Percentiles rank a stretch among this genome's conserved stretches.
Conservation (phyloP, 2,113 vertebrate species). For the Narcine bancroftii region DNA sequence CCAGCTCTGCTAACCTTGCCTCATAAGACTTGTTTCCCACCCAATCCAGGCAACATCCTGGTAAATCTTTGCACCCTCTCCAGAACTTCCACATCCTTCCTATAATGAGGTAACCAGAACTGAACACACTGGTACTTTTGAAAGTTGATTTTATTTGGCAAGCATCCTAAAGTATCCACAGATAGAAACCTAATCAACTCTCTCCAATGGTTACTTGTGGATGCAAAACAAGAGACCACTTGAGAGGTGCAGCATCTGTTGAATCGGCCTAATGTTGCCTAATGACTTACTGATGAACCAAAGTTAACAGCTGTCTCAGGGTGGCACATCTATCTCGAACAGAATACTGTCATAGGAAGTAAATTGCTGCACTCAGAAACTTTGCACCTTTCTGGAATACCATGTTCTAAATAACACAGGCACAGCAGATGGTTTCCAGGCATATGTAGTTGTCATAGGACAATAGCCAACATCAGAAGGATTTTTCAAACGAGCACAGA, state of each 20-base stretch:
- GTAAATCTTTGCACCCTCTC: too few relatives aligned
- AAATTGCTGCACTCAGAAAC: neutral
- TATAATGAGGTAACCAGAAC: too few relatives aligned
- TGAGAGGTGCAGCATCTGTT: neutral
- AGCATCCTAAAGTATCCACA: neutral
- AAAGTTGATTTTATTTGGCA: neutral
- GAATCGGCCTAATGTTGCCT: neutral
- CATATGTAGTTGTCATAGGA: neutral
- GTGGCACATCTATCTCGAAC: neutral
- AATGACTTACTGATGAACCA: too few relatives aligned
- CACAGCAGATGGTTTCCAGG: neutral
- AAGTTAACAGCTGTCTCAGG: neutral
- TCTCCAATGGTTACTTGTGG: neutral
- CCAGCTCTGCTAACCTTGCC: too few relatives aligned
- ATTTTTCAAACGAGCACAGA: neutral
- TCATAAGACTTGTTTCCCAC: too few relatives aligned
- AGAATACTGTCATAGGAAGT: neutral
- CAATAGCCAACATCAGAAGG: neutral
- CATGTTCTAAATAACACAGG: neutral
- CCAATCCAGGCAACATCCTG: too few relatives aligned
- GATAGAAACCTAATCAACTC: neutral
- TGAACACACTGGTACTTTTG: neutral
- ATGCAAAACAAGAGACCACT: neutral
- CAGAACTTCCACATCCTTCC: too few relatives aligned
- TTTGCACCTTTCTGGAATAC: neutral